Base-by-base conservation (phyloP, 2,888 invertebrate genomes). In the Steinernema scapterisci region DNA sequence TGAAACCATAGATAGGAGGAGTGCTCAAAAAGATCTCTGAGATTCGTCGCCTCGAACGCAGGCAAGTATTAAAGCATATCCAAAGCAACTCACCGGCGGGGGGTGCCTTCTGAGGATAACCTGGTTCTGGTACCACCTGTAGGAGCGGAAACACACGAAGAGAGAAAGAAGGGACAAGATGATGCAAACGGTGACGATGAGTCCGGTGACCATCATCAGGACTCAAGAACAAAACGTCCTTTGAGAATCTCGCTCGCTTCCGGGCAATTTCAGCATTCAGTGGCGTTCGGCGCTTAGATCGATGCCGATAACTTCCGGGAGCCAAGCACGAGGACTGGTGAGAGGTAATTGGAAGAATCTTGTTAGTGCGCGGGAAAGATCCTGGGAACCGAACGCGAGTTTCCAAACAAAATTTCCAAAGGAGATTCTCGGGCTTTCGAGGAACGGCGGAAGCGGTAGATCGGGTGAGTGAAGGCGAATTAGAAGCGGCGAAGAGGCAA, bases 81-180 rank as follows among this genome's bases (percentile, higher is more conserved):
- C n/a, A n/a, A n/a, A n/a, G n/a, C n/a, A n/a, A n/a, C 54, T 54
- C 13, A 63, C 63, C 63, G 27, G 63, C 31, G 27, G 63, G 1
- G 63, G 63, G 16, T 63, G 63, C 1, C 63, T 9, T 25, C 27
- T 27, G 13, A 63, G 63, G 16, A 27, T 6, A 5, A 31, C 27
- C 31, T 63, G 63, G 19, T 31, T 63, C 63, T 63, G 63, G 63
- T 63, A 63, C 27, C 31, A 63, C 11, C 63, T 27, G 38, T 63
- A 63, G 31, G 63, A 63, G 63, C 63, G 63, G n/a, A 63, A 27
- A 27, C 63, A 63, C 16, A 63, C 63, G 63, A 63, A 63, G 16
- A 63, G 1, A 16, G 27, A 63, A 31, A 63, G 63, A 6, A 63
- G 63, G 31, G 63, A 27, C 27, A 63, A 27, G 7, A 63, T 27